phyloP scores from a whole-genome alignment of 2,797 vertebrate genomes.

The Chaenodraco wilsoni region DNA sequence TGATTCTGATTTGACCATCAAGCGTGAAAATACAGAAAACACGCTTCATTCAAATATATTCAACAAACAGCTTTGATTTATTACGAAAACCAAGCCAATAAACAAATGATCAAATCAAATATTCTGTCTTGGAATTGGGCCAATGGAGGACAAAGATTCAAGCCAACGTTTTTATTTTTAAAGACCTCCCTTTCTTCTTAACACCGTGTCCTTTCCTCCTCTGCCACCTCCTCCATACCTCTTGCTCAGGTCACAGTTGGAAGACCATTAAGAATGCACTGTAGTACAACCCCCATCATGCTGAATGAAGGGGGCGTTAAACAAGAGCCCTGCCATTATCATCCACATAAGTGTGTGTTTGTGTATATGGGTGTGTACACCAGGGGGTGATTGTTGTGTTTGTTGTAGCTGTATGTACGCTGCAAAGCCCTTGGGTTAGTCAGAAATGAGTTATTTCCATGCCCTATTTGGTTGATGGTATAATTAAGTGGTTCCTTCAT shows the following conservation, averaged over 20 bases:
- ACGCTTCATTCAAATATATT: slow-evolving; percentile 4
- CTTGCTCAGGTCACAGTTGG: slow-evolving; percentile 72
- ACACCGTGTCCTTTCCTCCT: slow-evolving; percentile 17
- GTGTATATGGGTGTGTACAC: slow-evolving; percentile 29
- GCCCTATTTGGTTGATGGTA: slow-evolving; percentile 32
- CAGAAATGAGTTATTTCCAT: slow-evolving; percentile 30
- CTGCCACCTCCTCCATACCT: slow-evolving; percentile 43
- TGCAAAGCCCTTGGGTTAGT: slow-evolving; percentile 12
- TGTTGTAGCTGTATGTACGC: slow-evolving; percentile 20
- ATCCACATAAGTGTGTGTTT: slow-evolving; percentile 60
- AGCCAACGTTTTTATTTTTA: slow-evolving; percentile 39
- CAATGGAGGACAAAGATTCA: slow-evolving; percentile 26
- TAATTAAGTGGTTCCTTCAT: slow-evolving; percentile 52
- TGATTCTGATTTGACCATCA: neutral
- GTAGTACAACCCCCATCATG: slow-evolving; percentile 41
- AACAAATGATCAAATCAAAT: slow-evolving; percentile 15
- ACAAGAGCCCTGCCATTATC: slow-evolving; percentile 57
- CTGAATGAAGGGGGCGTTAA: slow-evolving; percentile 61
- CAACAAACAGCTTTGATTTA: slow-evolving; percentile 10
- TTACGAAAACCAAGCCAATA: slow-evolving; percentile 11
- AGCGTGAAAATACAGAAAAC: slow-evolving; percentile 7
- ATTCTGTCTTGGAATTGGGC: slow-evolving; percentile 26
- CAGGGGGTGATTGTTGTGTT: slow-evolving; percentile 26
- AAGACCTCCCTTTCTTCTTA: slow-evolving; percentile 29
- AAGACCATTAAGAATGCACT: slow-evolving; percentile 64